Evolutionary conservation across 2,113 vertebrate species (phyloP), one percentile per base, ranked within the genome.

Genomic region (Tachysurus vachellii): DNA sequence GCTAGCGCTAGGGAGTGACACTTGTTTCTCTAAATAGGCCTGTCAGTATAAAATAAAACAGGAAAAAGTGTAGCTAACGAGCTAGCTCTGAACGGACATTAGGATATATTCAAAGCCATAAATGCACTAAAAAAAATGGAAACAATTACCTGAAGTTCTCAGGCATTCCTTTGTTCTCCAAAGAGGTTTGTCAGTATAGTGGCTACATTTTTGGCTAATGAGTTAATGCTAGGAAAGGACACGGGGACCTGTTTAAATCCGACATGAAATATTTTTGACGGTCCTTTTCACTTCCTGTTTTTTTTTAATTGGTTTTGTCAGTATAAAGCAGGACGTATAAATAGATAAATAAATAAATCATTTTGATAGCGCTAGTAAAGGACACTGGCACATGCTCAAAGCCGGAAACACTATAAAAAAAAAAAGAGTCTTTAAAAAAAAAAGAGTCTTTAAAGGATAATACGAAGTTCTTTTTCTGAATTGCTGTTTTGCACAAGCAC

Each of bases 181-280:
- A 86, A 81, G 31, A 81, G 70, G 61, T 80, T 86, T 71, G 77
- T 47, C 28, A 85, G 84, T 56, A 53, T 76, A 26, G 36, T 3
- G 31, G 36, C 2, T 44, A 47, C 23, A 73, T 2, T 44, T 73
- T 9, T 19, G 23, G 23, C 59, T 86, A 89, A 89, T 89, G 82
- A 87, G 75, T n/a, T 47, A 56, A 44, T 47, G 7, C 57, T 23
- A 83, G 82, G 56, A 62, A 62, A 66, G 56, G 53, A 86, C 77
- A n/a, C 36, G 17, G 36, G 59, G 59, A 64, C 66, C 28, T 36
- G 75, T 54, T 54, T 54, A 54, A 47, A 79, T 13, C 75, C 10
- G 3, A 44, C 23, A 26, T 75, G 42, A 75, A 4, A 26, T 75
- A 19, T 47, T 36, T 31, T 70, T 36, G 36, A 70, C 44, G 44